Percentiles rank a stretch among this genome's conserved stretches.
Conservation (phyloP, 2,888 invertebrate genomes). For the Diogma glabrata region DNA sequence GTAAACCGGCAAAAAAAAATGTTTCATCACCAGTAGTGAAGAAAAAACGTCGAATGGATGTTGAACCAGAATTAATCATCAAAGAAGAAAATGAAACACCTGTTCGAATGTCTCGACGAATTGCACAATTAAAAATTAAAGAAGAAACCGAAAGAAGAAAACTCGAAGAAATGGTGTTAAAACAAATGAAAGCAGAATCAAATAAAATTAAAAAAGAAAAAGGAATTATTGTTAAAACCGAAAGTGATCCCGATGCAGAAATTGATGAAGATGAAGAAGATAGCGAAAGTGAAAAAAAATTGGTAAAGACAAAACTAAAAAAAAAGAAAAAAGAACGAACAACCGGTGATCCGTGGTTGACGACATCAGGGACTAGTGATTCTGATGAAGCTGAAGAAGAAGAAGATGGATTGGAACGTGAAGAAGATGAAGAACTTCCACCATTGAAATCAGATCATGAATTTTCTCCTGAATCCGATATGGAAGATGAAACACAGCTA, state of each 20-base stretch:
- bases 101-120: constrained; percentile 69
- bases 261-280: constrained; percentile 26
- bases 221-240: constrained; percentile 16
- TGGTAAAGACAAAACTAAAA: constrained; percentile 31
- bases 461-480: constrained; percentile 83
- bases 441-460: constrained; percentile 78
- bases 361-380: constrained; percentile 26
- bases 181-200: constrained; percentile 52
- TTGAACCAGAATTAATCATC: constrained; percentile 17
- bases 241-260: constrained; percentile 29
- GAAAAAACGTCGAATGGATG: constrained; percentile 4
- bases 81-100: constrained; percentile 30
- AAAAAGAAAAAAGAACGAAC: constrained; percentile 28
- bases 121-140: constrained; percentile 77
- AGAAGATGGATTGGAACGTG: constrained; percentile 38
- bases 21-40: constrained; percentile 7
- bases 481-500: constrained; percentile 48
- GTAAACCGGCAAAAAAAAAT: not conserved
- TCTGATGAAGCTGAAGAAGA: constrained; percentile 37
- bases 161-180: constrained; percentile 59
- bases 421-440: constrained; percentile 40
- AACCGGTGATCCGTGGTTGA: constrained; percentile 14
- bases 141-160: constrained; percentile 71
- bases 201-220: constrained; percentile 40
- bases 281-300: constrained; percentile 32